Evolutionary conservation across 2,888 invertebrate species (phyloP).

Genomic region (Neoitamus cyanurus): DNA sequence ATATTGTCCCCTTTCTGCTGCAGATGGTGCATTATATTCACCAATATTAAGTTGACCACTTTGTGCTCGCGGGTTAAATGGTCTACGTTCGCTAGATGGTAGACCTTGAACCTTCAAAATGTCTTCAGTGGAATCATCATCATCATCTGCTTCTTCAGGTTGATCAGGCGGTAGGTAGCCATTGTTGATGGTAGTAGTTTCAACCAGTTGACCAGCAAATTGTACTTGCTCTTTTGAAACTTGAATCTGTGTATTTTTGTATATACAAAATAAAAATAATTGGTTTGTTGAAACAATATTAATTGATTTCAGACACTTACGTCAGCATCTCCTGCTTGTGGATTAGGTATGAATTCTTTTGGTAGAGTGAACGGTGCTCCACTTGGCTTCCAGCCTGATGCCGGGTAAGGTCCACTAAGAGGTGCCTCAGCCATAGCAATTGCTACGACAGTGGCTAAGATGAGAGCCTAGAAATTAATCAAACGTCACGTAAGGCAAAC

Average conservation of each 20-base stretch:
- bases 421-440: constrained; percentile 56
- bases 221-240: constrained; percentile 61
- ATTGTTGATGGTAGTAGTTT: constrained; percentile 52
- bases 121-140: constrained; percentile 47
- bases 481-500: background rate
- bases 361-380: constrained; percentile 64
- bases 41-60: constrained; percentile 29
- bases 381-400: constrained; percentile 65
- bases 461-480: constrained; percentile 53
- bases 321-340: constrained; percentile 54
- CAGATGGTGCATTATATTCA: constrained; percentile 22
- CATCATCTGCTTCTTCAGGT: constrained; percentile 8
- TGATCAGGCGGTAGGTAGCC: constrained; percentile 57
- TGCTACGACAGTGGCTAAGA: constrained; percentile 52
- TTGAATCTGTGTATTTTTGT: constrained; percentile 51
- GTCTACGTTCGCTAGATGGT: constrained; percentile 43
- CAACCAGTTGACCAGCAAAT: constrained; percentile 57
- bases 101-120: constrained; percentile 54
- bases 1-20: background rate
- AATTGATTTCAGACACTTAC: background rate
- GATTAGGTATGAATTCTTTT: constrained; percentile 56
- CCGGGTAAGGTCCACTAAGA: constrained; percentile 60
- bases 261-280: background rate
- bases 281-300: background rate
- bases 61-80: constrained; percentile 39